These are phyloP conservation scores for Zaprionus tsacasi DNA, from an alignment of 1,140 invertebrate species.

Conservation along the genomic window DNA sequence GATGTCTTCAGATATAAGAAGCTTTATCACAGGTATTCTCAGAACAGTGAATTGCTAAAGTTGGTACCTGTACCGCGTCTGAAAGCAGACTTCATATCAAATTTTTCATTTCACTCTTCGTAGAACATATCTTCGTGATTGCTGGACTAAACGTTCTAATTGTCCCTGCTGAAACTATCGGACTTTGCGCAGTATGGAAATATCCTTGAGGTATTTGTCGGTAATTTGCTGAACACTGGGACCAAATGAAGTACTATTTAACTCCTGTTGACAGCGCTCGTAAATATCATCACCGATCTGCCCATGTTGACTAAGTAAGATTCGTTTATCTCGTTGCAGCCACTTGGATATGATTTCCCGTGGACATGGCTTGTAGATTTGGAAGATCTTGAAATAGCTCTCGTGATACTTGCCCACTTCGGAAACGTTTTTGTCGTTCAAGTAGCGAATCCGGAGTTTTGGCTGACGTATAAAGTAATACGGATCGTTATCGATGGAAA, in stretches of 20 bases:
- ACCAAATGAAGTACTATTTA: not conserved
- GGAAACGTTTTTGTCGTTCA: slow-evolving; percentile 46
- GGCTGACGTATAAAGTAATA: slow-evolving; percentile 67
- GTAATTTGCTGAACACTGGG: not conserved
- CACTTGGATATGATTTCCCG: slow-evolving; percentile 47
- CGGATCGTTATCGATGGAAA: slow-evolving; percentile 58
- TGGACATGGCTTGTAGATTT: slow-evolving; percentile 51
- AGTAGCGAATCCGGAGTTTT: slow-evolving; percentile 51
- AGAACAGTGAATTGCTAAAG: not conserved
- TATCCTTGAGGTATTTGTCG: not conserved
- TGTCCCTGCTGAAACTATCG: not conserved
- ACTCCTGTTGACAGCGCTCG: not conserved
- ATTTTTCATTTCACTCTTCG: not conserved
- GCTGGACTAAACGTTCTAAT: not conserved
- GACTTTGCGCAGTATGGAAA: not conserved
- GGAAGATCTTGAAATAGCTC: slow-evolving; percentile 53
- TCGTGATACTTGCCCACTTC: slow-evolving; percentile 39
- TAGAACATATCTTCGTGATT: not conserved
- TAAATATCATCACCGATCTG: not conserved
- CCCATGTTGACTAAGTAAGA: not conserved
- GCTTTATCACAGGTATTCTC: not conserved
- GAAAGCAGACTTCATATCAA: not conserved
- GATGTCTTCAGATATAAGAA: not conserved
- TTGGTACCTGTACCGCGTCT: not conserved
- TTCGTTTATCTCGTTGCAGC: slow-evolving; percentile 44